These are phyloP conservation scores for Pantherophis vulpinus DNA, from an alignment of 2,797 vertebrate genomes.

Conservation along the genomic window DNA sequence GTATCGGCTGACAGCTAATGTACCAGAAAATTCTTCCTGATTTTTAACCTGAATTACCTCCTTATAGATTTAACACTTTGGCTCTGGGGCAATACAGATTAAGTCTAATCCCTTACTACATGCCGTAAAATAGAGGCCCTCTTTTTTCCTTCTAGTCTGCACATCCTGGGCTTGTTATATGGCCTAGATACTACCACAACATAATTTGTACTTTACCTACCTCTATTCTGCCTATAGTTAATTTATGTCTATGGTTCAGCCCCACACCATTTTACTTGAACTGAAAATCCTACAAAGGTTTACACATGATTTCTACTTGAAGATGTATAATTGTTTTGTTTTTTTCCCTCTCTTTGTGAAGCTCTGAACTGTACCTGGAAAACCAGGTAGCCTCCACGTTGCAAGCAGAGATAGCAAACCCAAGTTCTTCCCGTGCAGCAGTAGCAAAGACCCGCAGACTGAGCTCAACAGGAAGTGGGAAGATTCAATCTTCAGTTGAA, in stretches of 20 bases:
- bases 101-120: background rate
- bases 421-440: slow-evolving; percentile 58
- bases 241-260: background rate
- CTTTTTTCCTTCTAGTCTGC: background rate
- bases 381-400: slow-evolving; percentile 46
- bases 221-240: background rate
- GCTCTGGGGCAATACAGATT: background rate
- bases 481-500: slow-evolving; percentile 65
- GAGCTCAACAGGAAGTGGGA: slow-evolving; percentile 65
- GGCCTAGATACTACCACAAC: background rate
- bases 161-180: background rate
- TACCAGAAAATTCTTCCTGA: background rate
- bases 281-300: background rate
- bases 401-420: slow-evolving; percentile 41
- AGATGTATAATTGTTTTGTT: background rate
- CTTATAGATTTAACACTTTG: background rate
- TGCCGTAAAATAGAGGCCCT: background rate
- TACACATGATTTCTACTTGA: background rate
- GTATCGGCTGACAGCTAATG: background rate
- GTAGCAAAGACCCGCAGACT: slow-evolving; percentile 71
- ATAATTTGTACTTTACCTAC: slow-evolving; percentile 2
- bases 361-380: slow-evolving; percentile 48
- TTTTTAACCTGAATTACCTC: background rate
- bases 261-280: background rate
- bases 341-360: slow-evolving; percentile 27